Evolutionary conservation across 2,888 invertebrate species (phyloP), one percentile per base, ranked within the genome.

Genomic region (Tachina fera): DNA sequence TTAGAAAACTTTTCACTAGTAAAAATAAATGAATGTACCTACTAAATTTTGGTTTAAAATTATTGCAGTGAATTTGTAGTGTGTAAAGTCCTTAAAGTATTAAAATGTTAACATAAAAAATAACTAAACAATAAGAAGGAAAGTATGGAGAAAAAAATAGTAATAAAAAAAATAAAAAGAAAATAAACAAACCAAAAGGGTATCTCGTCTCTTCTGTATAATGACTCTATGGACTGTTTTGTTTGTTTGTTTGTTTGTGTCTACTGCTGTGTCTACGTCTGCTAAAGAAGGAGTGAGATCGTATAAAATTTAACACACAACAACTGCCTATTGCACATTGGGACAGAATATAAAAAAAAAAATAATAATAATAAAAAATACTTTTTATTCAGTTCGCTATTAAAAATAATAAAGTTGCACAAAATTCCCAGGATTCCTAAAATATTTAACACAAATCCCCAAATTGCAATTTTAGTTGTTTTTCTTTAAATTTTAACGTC

Each of bases 1-100:
- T 72, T 72, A 60, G 47, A 60, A 72, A 72, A 72, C 47, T 60
- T 72, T 72, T 22, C 22, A 14, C 11, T 58, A n/a, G 5, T 3
- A 9, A 51, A 43, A 74, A 41, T 13, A 8, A 22, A 31, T 61
- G 10, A 9, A 43, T 8, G 16, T 3, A 67, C 11, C 11, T n/a
- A n/a, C 1, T 13, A 45, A 10, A 47, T 22, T 22, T 22, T 49
- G 11, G n/a, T 39, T 67, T 31, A 39, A 39, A 68, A 43, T 31
- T 31, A 31, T 31, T 31, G 10, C 8, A 31, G 39, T 58, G 16
- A 45, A 68, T 51, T 68, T 51, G 68, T 53, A 68, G 16, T 68
- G 16, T 68, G 16, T 31, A 31, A 41, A 68, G 49, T 72, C 60
- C 60, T 41, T 53, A 43, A 53, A 11, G 39, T 41, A 53, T 43